Conservation (phyloP, 2,113 vertebrate genomes). For the Pardalotus punctatus region DNA sequence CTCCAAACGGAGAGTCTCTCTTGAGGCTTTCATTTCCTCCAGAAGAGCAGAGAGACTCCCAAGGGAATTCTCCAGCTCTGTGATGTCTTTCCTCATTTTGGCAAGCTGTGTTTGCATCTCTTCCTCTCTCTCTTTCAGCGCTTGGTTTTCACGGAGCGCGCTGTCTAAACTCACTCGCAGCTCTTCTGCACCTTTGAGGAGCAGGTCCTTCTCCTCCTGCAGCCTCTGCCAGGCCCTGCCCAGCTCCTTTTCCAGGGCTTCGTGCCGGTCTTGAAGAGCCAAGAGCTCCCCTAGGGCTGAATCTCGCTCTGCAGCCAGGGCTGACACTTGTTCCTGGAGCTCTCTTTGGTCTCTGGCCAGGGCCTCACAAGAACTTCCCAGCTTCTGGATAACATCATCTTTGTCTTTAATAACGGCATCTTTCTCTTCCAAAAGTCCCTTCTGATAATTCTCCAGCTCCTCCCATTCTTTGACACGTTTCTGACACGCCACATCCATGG, state of each 20-base stretch:
- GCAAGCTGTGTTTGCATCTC: conserved; percentile 72
- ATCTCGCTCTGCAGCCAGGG: conserved; percentile 76
- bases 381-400: conserved; percentile 74
- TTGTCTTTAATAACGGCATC: conserved; percentile 75
- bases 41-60: conserved; percentile 73
- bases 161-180: conserved; percentile 66
- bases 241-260: conserved; percentile 73
- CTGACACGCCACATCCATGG: conserved; percentile 45
- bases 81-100: conserved; percentile 53
- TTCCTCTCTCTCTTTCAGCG: conserved; percentile 39
- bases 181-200: conserved; percentile 69
- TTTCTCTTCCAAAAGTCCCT: conserved; percentile 77
- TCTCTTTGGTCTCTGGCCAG: conserved; percentile 70
- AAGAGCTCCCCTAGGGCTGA: conserved; percentile 67
- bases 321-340: conserved; percentile 71
- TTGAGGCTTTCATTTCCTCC: conserved; percentile 82
- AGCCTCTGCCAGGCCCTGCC: conserved; percentile 72
- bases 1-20: conserved; percentile 78
- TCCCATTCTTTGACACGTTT: conserved; percentile 67
- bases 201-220: conserved; percentile 68
- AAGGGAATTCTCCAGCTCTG: conserved; percentile 80
- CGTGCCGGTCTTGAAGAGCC: conserved; percentile 70
- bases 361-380: conserved; percentile 76
- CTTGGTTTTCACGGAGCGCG: conserved; percentile 62
- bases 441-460: conserved; percentile 63